Evolutionary conservation across 2,888 invertebrate genomes (phyloP), one percentile per base, ranked within the genome.

Genomic region (Chloroclysta siterata): DNA sequence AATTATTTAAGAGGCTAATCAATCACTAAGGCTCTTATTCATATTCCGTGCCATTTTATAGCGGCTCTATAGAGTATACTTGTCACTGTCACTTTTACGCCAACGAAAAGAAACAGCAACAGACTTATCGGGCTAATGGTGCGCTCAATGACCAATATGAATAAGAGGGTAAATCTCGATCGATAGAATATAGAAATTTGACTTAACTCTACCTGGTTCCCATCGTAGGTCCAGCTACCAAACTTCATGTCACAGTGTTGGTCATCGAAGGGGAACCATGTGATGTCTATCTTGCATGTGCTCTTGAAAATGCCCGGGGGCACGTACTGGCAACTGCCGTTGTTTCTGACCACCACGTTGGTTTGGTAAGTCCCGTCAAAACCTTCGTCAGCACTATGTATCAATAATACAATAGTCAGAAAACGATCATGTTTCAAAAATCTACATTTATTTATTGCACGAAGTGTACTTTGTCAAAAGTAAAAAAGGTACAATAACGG

Each of bases 251-350:
- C 97, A 95, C 99, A 99, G 94, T 97, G 97, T 96, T 99, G 99
- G 94, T 99, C 99, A 95, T 99, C 99, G 95, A 99, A 99, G 93
- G 99, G 99, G 95, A 99, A 99, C 99, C 99, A 99, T 93, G 99
- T 99, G 96, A 99, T 99, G 96, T 99, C 98, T 95, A 99, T 99
- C 95, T 98, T 98, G 96, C 99, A 99, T 94, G 99, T 99, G 96
- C 99, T 98, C 96, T 99, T 99, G 96, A 99, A 99, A 95, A 99
- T 99, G 94, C 99, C 99, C 92, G 99, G 99, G 89, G 99, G 99
- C 94, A 99, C 97, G 96, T 99, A 99, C 94, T 98, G 96, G 95
- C 99, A 98, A 95, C 97, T 97, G 94, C 99, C 99, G 95, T 98
- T 98, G 96, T 97, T 96, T 94, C 97, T 96, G 94, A 99, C 98